Evolutionary conservation across 2,888 invertebrate species (phyloP).

Genomic region (Harpalus rufipes): DNA sequence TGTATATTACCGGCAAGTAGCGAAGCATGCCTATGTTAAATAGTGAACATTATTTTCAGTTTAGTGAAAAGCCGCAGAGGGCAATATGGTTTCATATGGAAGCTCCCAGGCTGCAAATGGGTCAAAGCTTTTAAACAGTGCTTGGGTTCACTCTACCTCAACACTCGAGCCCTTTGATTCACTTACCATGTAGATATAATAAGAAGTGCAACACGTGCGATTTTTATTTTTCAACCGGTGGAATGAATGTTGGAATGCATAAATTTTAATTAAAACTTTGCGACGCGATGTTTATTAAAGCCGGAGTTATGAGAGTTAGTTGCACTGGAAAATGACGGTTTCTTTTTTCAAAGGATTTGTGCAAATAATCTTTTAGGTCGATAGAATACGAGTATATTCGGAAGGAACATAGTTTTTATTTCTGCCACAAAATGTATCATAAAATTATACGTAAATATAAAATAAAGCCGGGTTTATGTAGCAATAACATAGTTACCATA

Average conservation of each 20-base stretch:
- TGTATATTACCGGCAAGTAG: neutral
- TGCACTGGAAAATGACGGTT: neutral
- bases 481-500: too few species aligned
- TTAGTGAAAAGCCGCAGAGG: neutral
- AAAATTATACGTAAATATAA: too few species aligned
- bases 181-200: slow-evolving; percentile 3
- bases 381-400: neutral
- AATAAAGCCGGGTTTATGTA: too few species aligned
- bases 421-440: too few species aligned
- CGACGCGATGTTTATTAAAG: slow-evolving; percentile 26
- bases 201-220: slow-evolving; percentile 6
- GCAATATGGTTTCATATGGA: slow-evolving; percentile 8
- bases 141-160: too few species aligned
- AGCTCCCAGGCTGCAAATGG: slow-evolving; percentile 4
- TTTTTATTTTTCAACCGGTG: slow-evolving; percentile 16
- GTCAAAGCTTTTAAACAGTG: slow-evolving; percentile 26
- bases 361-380: neutral
- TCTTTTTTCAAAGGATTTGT: slow-evolving; percentile 1
- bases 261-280: slow-evolving; percentile 59
- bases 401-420: too few species aligned
- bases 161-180: neutral
- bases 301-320: slow-evolving; percentile 16
- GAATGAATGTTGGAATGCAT: slow-evolving; percentile 42
- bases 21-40: neutral
- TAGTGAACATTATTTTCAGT: slow-evolving; percentile 19